phyloP scores from a whole-genome alignment of 2,888 invertebrate species.

The Muschampia plurimacula region DNA sequence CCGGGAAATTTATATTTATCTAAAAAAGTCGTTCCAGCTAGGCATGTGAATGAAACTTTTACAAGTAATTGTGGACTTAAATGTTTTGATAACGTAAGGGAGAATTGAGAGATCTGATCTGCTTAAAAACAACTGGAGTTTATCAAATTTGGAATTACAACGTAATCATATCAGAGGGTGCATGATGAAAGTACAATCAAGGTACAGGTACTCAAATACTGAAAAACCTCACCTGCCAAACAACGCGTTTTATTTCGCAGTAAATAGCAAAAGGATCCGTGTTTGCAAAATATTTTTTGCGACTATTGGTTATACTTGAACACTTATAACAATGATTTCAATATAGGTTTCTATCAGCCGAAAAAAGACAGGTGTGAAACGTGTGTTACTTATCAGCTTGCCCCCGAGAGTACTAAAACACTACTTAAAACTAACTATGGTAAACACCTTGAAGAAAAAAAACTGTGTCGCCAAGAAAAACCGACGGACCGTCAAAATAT shows the following conservation, averaged over 20 bases:
- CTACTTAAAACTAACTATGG: neutral
- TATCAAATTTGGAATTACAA: neutral
- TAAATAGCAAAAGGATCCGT: neutral
- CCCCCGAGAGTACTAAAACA: neutral
- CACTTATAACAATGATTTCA: neutral
- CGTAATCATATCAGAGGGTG: neutral
- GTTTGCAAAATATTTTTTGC: neutral
- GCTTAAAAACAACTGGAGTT: too few relatives aligned
- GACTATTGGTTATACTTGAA: neutral
- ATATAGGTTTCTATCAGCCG: slow-evolving; percentile 2
- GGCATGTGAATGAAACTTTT: too few relatives aligned
- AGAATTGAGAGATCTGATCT: too few relatives aligned
- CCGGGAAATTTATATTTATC: too few relatives aligned
- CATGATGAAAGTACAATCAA: neutral
- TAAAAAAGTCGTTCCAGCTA: too few relatives aligned
- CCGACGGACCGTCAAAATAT: neutral
- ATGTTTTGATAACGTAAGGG: too few relatives aligned
- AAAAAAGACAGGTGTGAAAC: neutral
- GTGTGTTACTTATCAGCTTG: neutral
- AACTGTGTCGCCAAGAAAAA: neutral
- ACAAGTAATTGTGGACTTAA: too few relatives aligned
- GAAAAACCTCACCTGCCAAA: neutral
- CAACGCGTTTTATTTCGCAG: neutral
- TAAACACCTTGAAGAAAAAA: neutral
- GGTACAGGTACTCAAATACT: neutral